These are phyloP conservation scores for Microcebus tavaratra DNA, from an alignment of 2,113 vertebrate species.

Conservation along the genomic window DNA sequence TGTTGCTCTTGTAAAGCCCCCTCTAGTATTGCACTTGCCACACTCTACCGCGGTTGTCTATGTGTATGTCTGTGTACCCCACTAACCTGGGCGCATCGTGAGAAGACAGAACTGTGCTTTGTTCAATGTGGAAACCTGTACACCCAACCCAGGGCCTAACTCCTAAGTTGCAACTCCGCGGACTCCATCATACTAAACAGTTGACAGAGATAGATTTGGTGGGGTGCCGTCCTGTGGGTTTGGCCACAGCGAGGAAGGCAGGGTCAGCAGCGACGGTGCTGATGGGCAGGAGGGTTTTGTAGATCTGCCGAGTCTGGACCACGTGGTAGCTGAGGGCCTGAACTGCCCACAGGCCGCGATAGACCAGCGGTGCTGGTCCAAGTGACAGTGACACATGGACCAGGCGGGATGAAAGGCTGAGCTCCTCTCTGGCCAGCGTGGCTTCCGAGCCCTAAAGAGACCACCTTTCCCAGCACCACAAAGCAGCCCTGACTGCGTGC, in stretches of 20 bases:
- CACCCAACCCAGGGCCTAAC: too few relatives aligned
- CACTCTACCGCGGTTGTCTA: not conserved
- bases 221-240: too few relatives aligned
- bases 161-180: rapidly evolving
- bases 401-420: not conserved
- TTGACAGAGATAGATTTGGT: not conserved
- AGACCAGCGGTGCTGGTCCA: not conserved
- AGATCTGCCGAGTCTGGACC: not conserved
- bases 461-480: not conserved
- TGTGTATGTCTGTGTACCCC: not conserved
- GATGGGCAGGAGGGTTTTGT: rapidly evolving
- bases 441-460: not conserved
- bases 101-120: not conserved
- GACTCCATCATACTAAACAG: not conserved
- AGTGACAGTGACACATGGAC: rapidly evolving
- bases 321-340: not conserved
- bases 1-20: not conserved
- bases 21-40: not conserved
- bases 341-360: not conserved
- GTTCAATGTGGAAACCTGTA: not conserved
- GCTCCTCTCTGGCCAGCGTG: not conserved
- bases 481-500: not conserved
- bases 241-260: rapidly evolving
- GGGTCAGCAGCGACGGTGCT: too few relatives aligned
- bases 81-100: not conserved